Percentiles rank a stretch among this genome's conserved stretches.
Evolutionary conservation across 2,888 invertebrate species (phyloP).

Genomic region (Eumerus sabulonum): DNA sequence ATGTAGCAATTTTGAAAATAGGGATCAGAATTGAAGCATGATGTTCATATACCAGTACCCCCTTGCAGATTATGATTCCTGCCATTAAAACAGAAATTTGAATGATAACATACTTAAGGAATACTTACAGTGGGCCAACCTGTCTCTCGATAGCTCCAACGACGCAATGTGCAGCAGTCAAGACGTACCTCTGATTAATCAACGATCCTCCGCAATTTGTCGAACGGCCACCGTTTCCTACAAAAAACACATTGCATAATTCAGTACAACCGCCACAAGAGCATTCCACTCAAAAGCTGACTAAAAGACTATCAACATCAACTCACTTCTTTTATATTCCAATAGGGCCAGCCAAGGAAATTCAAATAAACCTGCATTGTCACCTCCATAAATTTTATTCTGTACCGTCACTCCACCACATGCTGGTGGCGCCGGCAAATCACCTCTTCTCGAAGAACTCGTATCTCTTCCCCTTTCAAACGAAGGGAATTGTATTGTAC

Average conservation of each 20-base stretch:
- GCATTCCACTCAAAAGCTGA: too few species aligned
- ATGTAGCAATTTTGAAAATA: too few species aligned
- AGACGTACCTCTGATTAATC: constrained; percentile 79
- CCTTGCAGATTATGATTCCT: too few species aligned
- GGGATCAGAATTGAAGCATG: too few species aligned
- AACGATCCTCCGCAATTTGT: constrained; percentile 77
- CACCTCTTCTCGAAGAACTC: constrained; percentile 2
- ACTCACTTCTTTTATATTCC: constrained; percentile 80
- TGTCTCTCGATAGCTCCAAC: constrained; percentile 79
- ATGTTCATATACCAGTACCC: too few species aligned
- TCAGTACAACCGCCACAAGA: too few species aligned
- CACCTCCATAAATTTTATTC: constrained; percentile 83
- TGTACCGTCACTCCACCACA: constrained; percentile 77
- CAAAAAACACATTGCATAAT: constrained; percentile 7
- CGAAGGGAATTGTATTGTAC: constrained; percentile 36
- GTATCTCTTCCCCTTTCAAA: background rate
- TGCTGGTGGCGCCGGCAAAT: constrained; percentile 72
- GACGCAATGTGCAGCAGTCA: constrained; percentile 84
- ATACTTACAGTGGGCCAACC: constrained; percentile 81
- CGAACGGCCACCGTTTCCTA: constrained; percentile 70
- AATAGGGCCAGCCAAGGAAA: constrained; percentile 86
- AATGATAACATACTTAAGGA: background rate
- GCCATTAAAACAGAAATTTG: too few species aligned
- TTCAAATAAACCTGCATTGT: constrained; percentile 81
- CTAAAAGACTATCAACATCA: too few species aligned